phyloP scores from a whole-genome alignment of 2,797 vertebrate genomes.

The Spatula clypeata region DNA sequence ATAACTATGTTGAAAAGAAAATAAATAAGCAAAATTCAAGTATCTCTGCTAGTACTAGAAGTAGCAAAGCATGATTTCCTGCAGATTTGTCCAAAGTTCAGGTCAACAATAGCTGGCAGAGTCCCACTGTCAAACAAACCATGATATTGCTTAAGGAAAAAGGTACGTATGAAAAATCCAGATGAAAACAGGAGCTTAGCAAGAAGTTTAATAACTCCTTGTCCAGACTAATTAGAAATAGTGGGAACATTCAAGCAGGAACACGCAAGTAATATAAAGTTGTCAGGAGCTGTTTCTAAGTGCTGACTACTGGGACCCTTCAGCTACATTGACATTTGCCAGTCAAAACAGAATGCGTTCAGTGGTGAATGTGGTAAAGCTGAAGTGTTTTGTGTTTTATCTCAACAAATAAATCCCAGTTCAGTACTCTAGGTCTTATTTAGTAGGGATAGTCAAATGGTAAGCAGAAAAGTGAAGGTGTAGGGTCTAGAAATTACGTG shows the following conservation, averaged over 20 bases:
- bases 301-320: not conserved
- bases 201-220: not conserved
- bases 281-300: not conserved
- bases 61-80: not conserved
- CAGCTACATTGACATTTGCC: not conserved
- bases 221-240: not conserved
- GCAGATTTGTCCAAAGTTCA: not conserved
- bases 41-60: not conserved
- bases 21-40: not conserved
- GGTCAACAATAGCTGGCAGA: not conserved
- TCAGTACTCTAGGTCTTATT: not conserved
- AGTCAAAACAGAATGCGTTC: not conserved
- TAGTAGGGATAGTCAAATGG: not conserved
- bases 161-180: not conserved
- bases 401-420: not conserved
- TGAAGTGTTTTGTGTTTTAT: not conserved
- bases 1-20: not conserved
- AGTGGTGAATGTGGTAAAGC: not conserved
- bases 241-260: not conserved
- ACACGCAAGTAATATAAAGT: not conserved
- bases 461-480: not conserved
- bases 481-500: not conserved
- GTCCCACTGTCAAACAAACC: not conserved
- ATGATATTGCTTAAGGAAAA: not conserved
- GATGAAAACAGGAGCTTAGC: not conserved